Conservation (phyloP, 2,888 invertebrate species). For the Cheilosia urbana region DNA sequence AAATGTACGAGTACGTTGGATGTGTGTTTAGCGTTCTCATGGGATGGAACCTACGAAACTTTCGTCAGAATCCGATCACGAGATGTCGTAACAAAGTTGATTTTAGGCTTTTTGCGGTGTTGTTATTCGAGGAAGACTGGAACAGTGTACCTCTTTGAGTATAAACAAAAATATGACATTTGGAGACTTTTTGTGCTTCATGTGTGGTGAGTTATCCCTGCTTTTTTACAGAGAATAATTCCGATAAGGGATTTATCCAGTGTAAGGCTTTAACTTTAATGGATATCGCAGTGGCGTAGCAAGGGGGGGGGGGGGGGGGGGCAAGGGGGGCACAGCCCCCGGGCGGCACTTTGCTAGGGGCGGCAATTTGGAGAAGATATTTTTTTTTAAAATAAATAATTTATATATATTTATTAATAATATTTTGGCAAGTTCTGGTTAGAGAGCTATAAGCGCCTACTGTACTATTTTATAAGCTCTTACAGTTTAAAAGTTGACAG, state of each 20-base stretch:
- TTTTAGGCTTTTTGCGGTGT: slow-evolving; percentile 64
- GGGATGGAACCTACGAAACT: slow-evolving; percentile 59
- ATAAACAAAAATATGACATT: background rate
- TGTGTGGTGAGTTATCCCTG: slow-evolving; percentile 27
- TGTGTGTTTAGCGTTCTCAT: slow-evolving; percentile 30
- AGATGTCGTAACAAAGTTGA: slow-evolving; percentile 69
- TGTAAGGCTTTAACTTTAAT: background rate
- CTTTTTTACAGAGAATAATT: slow-evolving; percentile 4
- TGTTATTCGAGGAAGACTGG: slow-evolving; percentile 39
- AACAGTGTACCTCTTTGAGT: background rate
- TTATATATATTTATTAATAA: too few relatives aligned
- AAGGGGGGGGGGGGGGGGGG: too few relatives aligned
- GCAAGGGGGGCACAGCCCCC: too few relatives aligned
- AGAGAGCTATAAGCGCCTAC: too few relatives aligned
- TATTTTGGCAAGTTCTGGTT: too few relatives aligned
- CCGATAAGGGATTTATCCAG: slow-evolving; percentile 39
- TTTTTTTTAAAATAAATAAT: too few relatives aligned
- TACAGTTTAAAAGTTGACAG: too few relatives aligned
- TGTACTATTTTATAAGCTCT: too few relatives aligned
- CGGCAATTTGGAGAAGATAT: too few relatives aligned
- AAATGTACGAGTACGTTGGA: slow-evolving; percentile 7
- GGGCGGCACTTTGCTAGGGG: too few relatives aligned
- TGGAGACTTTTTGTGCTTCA: background rate
- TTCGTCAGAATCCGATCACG: slow-evolving; percentile 71
- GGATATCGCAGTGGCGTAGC: too few relatives aligned